Evolutionary conservation across 2,113 vertebrate genomes (phyloP).

Genomic region (Tyrannus savana): DNA sequence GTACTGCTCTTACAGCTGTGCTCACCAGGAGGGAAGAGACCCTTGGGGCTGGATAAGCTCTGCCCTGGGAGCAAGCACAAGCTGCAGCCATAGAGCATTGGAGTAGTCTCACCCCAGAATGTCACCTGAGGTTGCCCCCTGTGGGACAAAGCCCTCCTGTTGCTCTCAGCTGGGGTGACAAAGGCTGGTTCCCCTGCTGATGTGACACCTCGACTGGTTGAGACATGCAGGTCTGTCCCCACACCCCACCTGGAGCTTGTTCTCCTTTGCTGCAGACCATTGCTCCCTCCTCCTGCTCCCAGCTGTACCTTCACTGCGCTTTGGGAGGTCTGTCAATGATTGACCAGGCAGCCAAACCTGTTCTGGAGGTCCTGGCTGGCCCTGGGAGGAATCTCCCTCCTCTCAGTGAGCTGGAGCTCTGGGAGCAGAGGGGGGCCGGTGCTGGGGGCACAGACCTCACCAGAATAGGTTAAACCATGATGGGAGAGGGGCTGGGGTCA

Average conservation of each 20-base stretch:
- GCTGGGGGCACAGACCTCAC: accelerated
- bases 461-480: background rate
- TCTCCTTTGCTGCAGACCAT: background rate
- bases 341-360: constrained; percentile 46
- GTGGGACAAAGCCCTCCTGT: accelerated
- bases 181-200: accelerated
- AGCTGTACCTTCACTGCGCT: accelerated
- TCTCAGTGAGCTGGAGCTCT: accelerated
- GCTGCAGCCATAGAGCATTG: background rate
- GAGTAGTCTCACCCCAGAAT: background rate
- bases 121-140: background rate
- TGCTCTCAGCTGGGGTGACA: background rate
- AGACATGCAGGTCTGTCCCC: background rate
- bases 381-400: background rate
- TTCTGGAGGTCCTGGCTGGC: background rate
- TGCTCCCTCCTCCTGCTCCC: background rate
- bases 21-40: background rate
- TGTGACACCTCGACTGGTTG: background rate
- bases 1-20: accelerated
- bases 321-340: constrained; percentile 32
- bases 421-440: background rate
- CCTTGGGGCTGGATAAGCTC: background rate
- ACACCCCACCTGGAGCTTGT: background rate
- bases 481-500: background rate
- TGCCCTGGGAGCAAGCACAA: background rate